Evolutionary conservation across 2,113 vertebrate species (phyloP).

Genomic region (Zonotrichia leucophrys): DNA sequence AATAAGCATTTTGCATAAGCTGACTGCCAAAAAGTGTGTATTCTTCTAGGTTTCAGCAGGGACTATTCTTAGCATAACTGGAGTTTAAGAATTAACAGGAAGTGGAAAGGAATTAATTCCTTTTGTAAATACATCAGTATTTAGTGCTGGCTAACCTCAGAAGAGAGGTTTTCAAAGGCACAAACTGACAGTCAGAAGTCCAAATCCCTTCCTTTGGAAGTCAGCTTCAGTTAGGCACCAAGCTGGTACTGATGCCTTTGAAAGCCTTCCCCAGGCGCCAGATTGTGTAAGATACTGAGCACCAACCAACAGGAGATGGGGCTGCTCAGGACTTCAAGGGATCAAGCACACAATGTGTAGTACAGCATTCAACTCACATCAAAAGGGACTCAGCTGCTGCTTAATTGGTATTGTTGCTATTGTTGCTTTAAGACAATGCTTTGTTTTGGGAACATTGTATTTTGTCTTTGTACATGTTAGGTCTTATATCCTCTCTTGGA

Average conservation of each 20-base stretch:
- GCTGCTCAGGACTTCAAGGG: neutral
- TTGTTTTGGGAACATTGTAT: neutral
- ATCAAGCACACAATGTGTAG: neutral
- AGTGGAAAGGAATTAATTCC: neutral
- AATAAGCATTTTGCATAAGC: conserved; percentile 4
- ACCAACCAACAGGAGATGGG: neutral
- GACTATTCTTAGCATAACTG: neutral
- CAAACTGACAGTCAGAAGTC: neutral
- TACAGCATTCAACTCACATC: neutral
- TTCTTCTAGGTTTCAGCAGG: conserved; percentile 7
- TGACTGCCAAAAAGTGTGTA: neutral
- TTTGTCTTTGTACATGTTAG: neutral
- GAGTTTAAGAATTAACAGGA: neutral
- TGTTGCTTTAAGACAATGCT: neutral
- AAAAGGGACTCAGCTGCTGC: neutral
- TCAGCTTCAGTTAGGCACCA: neutral
- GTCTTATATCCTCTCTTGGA: neutral
- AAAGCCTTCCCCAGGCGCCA: neutral
- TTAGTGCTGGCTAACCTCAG: neutral
- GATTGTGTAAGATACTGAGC: neutral
- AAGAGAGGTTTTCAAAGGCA: conserved; percentile 8
- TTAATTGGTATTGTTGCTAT: neutral
- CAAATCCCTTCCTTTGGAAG: neutral
- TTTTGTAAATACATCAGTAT: neutral
- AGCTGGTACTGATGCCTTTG: neutral